Percentiles rank a stretch among this genome's conserved stretches.
These are phyloP conservation scores for Nematostella vectensis DNA, from an alignment of 92 coral and sea anemone genomes.

Conservation along the genomic window DNA sequence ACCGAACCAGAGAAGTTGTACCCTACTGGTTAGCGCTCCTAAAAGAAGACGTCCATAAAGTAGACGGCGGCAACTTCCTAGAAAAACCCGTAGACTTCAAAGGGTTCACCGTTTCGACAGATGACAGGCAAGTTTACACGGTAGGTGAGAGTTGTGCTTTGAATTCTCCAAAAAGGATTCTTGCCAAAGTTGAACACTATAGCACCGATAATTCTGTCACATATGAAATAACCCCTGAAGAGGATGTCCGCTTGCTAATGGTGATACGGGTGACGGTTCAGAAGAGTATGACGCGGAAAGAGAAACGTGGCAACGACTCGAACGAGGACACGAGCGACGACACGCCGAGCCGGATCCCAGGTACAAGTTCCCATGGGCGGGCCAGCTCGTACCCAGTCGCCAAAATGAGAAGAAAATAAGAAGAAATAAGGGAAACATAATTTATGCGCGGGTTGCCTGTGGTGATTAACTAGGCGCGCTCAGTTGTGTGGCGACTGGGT, in stretches of 20 bases:
- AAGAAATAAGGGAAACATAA: too few relatives aligned
- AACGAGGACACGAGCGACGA: background rate
- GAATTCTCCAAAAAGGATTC: background rate
- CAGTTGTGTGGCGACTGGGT: too few relatives aligned
- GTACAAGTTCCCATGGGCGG: background rate
- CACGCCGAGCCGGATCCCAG: background rate
- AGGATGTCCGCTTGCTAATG: background rate
- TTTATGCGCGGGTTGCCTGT: too few relatives aligned
- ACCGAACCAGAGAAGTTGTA: background rate
- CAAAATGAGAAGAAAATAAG: too few relatives aligned
- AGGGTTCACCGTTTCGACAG: background rate
- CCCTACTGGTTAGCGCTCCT: background rate
- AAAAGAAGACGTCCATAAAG: background rate
- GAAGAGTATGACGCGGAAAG: background rate
- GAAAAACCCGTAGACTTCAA: background rate
- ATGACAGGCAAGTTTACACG: background rate
- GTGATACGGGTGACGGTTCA: too few relatives aligned
- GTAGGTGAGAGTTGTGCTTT: background rate
- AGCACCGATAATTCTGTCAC: background rate
- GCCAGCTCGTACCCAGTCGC: too few relatives aligned
- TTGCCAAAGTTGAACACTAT: background rate
- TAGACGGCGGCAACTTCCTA: background rate
- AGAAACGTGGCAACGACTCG: background rate
- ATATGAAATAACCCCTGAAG: background rate
- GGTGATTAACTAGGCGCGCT: too few relatives aligned